These are phyloP conservation scores for Andinoacara biseriatus DNA, from an alignment of 2,113 vertebrate genomes.

Conservation along the genomic window DNA sequence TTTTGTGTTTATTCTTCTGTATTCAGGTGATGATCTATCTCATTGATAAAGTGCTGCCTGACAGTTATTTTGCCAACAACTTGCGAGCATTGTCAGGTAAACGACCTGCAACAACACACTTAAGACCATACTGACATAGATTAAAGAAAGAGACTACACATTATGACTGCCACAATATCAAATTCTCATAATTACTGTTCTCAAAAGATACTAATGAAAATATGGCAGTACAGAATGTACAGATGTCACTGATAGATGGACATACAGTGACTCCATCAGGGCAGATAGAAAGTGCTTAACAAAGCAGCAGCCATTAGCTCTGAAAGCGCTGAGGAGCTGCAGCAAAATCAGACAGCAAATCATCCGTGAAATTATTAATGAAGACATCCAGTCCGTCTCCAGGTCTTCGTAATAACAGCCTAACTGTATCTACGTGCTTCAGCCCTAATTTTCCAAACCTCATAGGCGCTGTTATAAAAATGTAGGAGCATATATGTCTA, in stretches of 20 bases:
- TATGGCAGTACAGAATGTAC: not conserved
- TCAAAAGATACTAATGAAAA: not conserved
- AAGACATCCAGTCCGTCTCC: too few relatives aligned
- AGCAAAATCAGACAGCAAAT: too few relatives aligned
- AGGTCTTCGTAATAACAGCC: too few relatives aligned
- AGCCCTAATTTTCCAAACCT: too few relatives aligned
- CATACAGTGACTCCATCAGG: not conserved
- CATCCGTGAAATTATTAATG: too few relatives aligned
- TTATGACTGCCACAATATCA: not conserved
- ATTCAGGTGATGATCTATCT: constrained; percentile 97
- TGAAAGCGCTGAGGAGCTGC: too few relatives aligned
- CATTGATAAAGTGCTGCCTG: constrained; percentile 98
- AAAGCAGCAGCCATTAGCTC: not conserved
- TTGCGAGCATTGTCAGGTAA: constrained; percentile 90
- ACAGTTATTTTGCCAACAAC: constrained; percentile 99
- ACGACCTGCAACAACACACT: not conserved
- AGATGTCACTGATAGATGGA: not conserved
- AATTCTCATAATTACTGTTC: not conserved
- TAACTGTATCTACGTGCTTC: too few relatives aligned
- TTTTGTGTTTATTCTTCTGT: not conserved
- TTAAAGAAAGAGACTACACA: not conserved
- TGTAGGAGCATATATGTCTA: too few relatives aligned
- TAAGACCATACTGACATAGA: not conserved
- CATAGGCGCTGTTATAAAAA: too few relatives aligned
- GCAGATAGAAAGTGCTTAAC: not conserved